Base-by-base conservation (phyloP, 2,113 vertebrate genomes). In the Porphyrio hochstetteri region DNA sequence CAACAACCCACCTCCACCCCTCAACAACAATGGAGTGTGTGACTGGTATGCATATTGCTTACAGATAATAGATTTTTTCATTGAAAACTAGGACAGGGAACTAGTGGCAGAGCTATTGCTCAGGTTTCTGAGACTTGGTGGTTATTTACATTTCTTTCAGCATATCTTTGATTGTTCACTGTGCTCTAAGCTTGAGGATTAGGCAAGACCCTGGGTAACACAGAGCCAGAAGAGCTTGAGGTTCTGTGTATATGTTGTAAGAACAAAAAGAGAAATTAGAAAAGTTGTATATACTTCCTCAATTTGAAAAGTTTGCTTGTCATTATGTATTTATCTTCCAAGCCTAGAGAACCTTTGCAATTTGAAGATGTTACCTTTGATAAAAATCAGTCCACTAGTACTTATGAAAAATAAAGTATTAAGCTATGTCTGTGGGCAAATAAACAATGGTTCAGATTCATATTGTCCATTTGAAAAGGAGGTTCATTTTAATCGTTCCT, bases 371-470 rank as follows among this genome's bases (percentile, higher is more conserved):
- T 64, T 95, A 57, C 40, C 53, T 61, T 69, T 24, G 36, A 80
- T 82, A 88, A 91, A 92, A 87, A 85, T 87, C 65, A 74, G n/a
- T 20, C 60, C 36, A 35, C 82, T 89, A 50, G 69, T 90, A 76
- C 85, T 79, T 92, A 77, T 77, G 90, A 95, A 91, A 91, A 80
- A 9, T 72, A 87, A 85, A 85, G 78, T 65, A 63, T 61, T 89
- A 72, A 94, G 35, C 36, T 50, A 1, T 50, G 19, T 94, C 70
- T 76, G 28, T 77, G 56, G 46, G 68, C 56, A 86, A 82, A 57
- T 70, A 71, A 84, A 38, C 20, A 40, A 15, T 72, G 15, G 16
- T 80, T 91, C 55, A 59, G 29, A 33, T 90, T 82, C 28, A 44
- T 65, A 36, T 20, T 82, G 44, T 67, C 91, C 1, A 74, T 87